Base-by-base conservation (phyloP, 2,888 invertebrate species). In the Capitulum mitella region DNA sequence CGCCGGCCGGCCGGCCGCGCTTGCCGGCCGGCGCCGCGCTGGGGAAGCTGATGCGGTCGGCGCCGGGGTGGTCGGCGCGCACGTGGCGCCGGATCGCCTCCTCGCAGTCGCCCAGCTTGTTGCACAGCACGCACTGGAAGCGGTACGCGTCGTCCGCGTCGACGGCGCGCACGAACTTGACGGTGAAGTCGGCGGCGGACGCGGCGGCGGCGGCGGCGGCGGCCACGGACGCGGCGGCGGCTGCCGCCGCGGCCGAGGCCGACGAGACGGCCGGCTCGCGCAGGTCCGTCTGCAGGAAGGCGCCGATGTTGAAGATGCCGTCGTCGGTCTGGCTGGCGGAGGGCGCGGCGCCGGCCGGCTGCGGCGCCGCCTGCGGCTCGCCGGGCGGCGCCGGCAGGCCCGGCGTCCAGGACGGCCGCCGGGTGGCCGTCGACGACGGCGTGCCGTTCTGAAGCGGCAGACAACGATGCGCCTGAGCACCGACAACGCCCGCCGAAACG, bases 11-110 rank as follows among this genome's bases (percentile, higher is more conserved):
- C 32, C 34, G 10, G 37, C 5, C 37, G 70, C 37, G 37, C 26
- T n/a, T 26, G n/a, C n/a, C n/a, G 70, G 37, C 37, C 10, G 26
- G 26, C 34, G 34, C 34, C 34, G 64, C 34, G 19, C 34, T 19
- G 14, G 64, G 75, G 75, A 75, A 75, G 76, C 46, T 76, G 76
- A 76, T 76, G 32, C 76, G 76, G 48, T 76, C 76, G 76, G 76
- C 76, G 76, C 76, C 76, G 29, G 76, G 46, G 46, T 76, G 76
- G 46, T 76, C 76, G 19, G 14, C 26, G 29, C 76, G 76, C 76
- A 76, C 76, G 76, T 76, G 76, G 26, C 43, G 76, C 19, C 76
- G 43, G 16, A 76, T 46, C 16, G 32, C 46, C 29, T 43, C 76
- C 16, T 26, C 29, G 16, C 16, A 46, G 76, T 76, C 76, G 76